Base-by-base conservation (phyloP, 2,113 vertebrate genomes). In the Rhombomys opimus region DNA sequence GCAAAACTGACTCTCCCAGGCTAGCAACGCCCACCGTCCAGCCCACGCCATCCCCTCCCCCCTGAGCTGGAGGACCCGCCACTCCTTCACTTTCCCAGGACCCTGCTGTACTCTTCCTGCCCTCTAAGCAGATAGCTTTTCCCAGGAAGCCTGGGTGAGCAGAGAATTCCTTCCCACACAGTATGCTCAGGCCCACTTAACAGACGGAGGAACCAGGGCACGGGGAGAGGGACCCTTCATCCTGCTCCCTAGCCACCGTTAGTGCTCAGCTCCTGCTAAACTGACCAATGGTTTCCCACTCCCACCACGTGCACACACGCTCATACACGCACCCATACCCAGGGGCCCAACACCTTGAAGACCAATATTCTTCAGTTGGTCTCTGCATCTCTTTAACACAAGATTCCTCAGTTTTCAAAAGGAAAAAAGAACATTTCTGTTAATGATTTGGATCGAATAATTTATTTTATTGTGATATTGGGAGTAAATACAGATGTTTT, bases 401-500 rank as follows among this genome's bases (percentile, higher is more conserved):
- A 22, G 86, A 27, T 89, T 63, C 27, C 25, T 86, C 30, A 67
- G 87, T 67, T 75, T 92, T 73, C 92, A 86, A 18, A 9, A 6
- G 25, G 18, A 50, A 52, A 18, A n/a, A 78, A 27, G 89, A 54
- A 18, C 67, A 91, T 61, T 84, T 93, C 46, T 91, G 23, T 88
- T 61, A 89, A 92, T 72, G 46, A 90, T 85, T 90, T 89, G 87
- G 96, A 97, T 78, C 82, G 78, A 97, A 97, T 97, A 97, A 97
- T 97, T 97, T 98, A 97, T 96, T 98, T 93, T 91, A 84, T 85
- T 95, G 87, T 96, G 90, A 96, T 89, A 94, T 91, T 54, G 59
- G 87, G 81, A 95, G 92, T 81, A 97, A 97, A 96, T 96, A 97
- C 63, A 54, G 35, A 85, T 95, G 25, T 91, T 81, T 91, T 93